Evolutionary conservation across 2,113 vertebrate species (phyloP).

Genomic region (Aphelocoma coerulescens): DNA sequence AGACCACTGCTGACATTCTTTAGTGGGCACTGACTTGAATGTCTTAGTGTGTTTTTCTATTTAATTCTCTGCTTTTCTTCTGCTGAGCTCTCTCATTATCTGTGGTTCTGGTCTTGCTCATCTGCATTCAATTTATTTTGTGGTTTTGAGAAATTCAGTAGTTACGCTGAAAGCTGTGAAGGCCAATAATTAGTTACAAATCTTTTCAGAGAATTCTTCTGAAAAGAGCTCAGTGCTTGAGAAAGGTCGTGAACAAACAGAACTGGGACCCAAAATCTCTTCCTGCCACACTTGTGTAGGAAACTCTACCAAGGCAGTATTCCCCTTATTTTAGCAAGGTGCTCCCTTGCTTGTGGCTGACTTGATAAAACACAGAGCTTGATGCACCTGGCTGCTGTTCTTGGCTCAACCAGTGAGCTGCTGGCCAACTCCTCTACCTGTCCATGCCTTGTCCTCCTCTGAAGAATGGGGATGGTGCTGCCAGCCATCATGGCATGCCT

Average conservation of each 20-base stretch:
- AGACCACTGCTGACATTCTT: background rate
- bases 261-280: background rate
- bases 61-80: background rate
- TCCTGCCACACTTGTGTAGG: background rate
- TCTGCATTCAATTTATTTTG: background rate
- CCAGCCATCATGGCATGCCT: rapidly evolving
- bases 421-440: background rate
- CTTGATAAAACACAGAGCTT: background rate
- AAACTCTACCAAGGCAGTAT: background rate
- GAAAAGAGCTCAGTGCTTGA: background rate
- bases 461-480: rapidly evolving
- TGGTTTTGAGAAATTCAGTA: background rate
- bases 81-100: background rate
- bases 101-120: background rate
- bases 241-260: background rate
- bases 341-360: background rate
- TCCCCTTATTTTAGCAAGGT: background rate
- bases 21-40: background rate
- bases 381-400: background rate
- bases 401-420: background rate
- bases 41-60: background rate
- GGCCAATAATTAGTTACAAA: background rate
- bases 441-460: background rate
- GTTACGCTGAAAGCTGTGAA: background rate
- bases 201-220: background rate